These are phyloP conservation scores for Drosophila bunnanda DNA, from an alignment of 2,888 invertebrate genomes.

Conservation along the genomic window DNA sequence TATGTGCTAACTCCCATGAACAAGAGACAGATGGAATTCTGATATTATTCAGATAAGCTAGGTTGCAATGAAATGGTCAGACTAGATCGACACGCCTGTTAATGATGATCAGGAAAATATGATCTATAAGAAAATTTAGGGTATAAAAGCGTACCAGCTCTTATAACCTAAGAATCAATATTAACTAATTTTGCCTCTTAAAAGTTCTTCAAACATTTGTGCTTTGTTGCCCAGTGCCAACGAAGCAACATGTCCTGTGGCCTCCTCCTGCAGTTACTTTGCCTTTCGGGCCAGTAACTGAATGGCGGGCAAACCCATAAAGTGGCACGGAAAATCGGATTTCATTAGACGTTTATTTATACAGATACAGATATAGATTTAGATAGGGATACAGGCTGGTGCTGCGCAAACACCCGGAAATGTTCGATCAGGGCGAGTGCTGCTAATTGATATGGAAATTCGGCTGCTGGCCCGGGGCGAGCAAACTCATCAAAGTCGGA, in stretches of 20 bases:
- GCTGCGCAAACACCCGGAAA: slow-evolving; percentile 45
- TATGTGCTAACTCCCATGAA: background rate
- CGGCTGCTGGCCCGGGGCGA: slow-evolving; percentile 16
- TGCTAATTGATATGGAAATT: slow-evolving; percentile 58
- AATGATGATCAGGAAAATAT: background rate
- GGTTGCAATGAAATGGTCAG: background rate
- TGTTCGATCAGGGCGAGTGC: slow-evolving; percentile 38
- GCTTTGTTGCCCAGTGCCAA: slow-evolving; percentile 14
- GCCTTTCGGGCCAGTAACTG: slow-evolving; percentile 40
- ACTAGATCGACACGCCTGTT: too few species aligned
- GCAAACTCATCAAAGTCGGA: slow-evolving; percentile 53
- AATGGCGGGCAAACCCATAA: slow-evolving; percentile 42
- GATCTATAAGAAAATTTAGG: background rate
- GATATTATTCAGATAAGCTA: background rate
- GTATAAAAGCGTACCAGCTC: too few species aligned
- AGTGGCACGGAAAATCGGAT: slow-evolving; percentile 44
- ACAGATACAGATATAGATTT: slow-evolving; percentile 8
- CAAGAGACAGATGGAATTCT: background rate
- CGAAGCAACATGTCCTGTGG: slow-evolving; percentile 34
- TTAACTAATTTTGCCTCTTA: too few species aligned
- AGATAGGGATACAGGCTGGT: slow-evolving; percentile 20
- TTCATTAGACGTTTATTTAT: slow-evolving; percentile 28
- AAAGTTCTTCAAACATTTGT: background rate
- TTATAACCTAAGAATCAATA: background rate
- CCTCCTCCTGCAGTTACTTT: slow-evolving; percentile 2